These are phyloP conservation scores for Microcebus lehilahytsara DNA, from an alignment of 2,113 vertebrate species.

Conservation along the genomic window DNA sequence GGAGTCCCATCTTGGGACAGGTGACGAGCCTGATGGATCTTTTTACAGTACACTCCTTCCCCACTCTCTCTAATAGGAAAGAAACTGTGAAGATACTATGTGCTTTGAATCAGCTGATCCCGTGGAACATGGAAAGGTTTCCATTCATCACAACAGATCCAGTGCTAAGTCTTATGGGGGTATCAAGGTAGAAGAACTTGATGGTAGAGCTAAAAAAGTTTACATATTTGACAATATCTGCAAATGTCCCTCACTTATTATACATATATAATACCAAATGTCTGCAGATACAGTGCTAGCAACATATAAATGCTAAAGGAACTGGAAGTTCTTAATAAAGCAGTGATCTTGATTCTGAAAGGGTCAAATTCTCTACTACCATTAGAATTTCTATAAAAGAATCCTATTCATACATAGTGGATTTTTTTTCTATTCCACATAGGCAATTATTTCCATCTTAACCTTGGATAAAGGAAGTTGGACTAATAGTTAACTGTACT, in stretches of 20 bases:
- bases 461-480: conserved; percentile 43
- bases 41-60: not conserved
- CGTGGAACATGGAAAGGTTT: not conserved
- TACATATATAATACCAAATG: not conserved
- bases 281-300: not conserved
- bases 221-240: not conserved
- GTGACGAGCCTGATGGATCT: not conserved
- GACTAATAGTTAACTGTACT: conserved; percentile 38
- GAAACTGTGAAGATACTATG: not conserved
- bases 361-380: not conserved
- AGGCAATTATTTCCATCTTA: conserved; percentile 67
- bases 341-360: not conserved
- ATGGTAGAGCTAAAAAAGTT: not conserved
- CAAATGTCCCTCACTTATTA: not conserved
- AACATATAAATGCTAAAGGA: not conserved
- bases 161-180: not conserved
- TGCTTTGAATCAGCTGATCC: not conserved
- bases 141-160: not conserved
- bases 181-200: not conserved
- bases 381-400: conserved; percentile 49
- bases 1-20: not conserved
- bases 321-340: not conserved
- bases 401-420: not conserved
- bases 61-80: not conserved
- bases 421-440: not conserved